Conservation (phyloP, 2,888 invertebrate genomes). For the Dugesia japonica region DNA sequence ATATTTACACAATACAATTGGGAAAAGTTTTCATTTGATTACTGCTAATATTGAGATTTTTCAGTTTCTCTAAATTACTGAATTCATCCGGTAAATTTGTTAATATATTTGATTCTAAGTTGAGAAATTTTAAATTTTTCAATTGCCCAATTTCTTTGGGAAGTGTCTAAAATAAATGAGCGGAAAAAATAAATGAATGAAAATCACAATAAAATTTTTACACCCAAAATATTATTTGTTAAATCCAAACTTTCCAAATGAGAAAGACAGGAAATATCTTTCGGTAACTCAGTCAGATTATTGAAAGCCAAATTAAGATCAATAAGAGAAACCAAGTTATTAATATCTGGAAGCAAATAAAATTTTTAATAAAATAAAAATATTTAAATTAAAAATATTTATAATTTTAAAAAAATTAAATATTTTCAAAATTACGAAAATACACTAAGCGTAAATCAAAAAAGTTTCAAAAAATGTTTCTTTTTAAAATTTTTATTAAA, state of each 20-base stretch:
- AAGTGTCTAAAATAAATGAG: background rate
- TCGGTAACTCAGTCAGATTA: background rate
- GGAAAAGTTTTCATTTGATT: background rate
- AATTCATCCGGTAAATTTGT: background rate
- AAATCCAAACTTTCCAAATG: conserved; percentile 12
- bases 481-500: too few species aligned
- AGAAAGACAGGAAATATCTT: background rate
- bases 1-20: background rate
- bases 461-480: too few species aligned
- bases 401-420: too few species aligned
- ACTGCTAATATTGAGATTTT: conserved; percentile 3
- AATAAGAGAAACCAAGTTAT: background rate
- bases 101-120: background rate
- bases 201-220: background rate
- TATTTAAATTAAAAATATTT: too few species aligned
- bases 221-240: background rate
- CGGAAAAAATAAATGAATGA: too few species aligned
- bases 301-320: conserved; percentile 8
- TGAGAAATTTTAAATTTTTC: conserved; percentile 11
- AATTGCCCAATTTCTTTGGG: background rate
- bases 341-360: background rate
- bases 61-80: background rate
- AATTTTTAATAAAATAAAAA: too few species aligned
- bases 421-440: too few species aligned
- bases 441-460: too few species aligned